Conservation (phyloP, 2,888 invertebrate genomes). For the Andrena marginata region DNA sequence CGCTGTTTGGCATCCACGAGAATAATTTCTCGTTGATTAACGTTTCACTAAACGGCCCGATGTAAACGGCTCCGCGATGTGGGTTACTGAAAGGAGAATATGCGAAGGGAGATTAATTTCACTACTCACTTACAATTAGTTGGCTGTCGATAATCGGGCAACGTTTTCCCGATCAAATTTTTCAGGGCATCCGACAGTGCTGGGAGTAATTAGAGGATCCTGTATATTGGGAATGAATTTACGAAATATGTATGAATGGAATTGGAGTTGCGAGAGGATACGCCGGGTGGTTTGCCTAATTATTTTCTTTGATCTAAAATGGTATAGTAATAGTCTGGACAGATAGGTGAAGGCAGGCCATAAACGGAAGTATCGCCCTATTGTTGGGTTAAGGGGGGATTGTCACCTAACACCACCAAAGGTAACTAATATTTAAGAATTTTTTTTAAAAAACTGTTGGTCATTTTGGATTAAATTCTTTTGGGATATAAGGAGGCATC, state of each 20-base stretch:
- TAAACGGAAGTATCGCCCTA: too few species aligned
- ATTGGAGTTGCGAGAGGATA: too few species aligned
- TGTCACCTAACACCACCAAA: too few species aligned
- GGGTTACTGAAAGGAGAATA: not conserved
- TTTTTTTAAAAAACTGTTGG: too few species aligned
- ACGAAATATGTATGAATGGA: not conserved
- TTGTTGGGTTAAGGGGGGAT: too few species aligned
- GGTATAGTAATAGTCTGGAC: too few species aligned
- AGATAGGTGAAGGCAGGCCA: too few species aligned
- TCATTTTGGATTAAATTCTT: too few species aligned
- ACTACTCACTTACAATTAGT: not conserved
- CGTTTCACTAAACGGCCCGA: not conserved
- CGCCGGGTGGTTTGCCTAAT: too few species aligned
- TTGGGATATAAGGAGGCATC: too few species aligned
- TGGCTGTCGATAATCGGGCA: not conserved
- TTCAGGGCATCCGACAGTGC: not conserved
- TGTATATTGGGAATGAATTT: not conserved
- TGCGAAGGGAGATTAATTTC: not conserved
- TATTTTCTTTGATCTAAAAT: too few species aligned
- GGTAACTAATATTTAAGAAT: too few species aligned
- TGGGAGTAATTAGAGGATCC: not conserved
- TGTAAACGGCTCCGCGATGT: not conserved
- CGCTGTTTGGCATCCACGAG: not conserved
- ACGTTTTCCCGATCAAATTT: not conserved
- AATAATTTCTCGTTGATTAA: conserved; percentile 2